Percentiles rank a stretch among this genome's conserved stretches.
Conservation (phyloP, 2,888 invertebrate genomes). For the Xanthorhoe designata region DNA sequence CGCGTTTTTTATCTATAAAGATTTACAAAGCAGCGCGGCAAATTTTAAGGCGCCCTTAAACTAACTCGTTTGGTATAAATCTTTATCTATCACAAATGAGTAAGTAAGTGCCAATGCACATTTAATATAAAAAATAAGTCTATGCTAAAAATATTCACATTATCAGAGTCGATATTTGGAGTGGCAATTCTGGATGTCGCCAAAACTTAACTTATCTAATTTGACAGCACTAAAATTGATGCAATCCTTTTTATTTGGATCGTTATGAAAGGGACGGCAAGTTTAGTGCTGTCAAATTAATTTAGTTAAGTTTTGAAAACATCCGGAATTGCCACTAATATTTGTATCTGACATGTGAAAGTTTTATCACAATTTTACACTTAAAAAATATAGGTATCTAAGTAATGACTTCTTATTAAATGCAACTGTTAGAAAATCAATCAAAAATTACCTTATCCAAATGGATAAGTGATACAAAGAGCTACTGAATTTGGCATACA, state of each 20-base stretch:
- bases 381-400: neutral
- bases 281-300: too few relatives aligned
- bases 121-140: neutral
- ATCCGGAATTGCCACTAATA: too few relatives aligned
- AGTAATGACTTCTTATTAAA: neutral
- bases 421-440: neutral
- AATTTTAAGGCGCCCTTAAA: too few relatives aligned
- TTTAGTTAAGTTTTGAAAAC: too few relatives aligned
- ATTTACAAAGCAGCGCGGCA: too few relatives aligned
- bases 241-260: too few relatives aligned
- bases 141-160: neutral
- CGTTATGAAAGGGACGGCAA: too few relatives aligned
- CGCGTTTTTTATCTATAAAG: too few relatives aligned
- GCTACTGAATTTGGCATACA: too few relatives aligned
- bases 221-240: too few relatives aligned
- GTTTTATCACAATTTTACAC: neutral
- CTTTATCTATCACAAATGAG: neutral
- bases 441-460: neutral
- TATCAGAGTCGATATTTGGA: neutral
- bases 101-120: conserved; percentile 1
- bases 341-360: neutral
- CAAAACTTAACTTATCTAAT: too few relatives aligned
- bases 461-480: neutral
- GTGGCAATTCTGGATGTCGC: too few relatives aligned
- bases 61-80: neutral